These are phyloP conservation scores for Hafferia zeledoni DNA, from an alignment of 2,797 vertebrate species.

Conservation along the genomic window DNA sequence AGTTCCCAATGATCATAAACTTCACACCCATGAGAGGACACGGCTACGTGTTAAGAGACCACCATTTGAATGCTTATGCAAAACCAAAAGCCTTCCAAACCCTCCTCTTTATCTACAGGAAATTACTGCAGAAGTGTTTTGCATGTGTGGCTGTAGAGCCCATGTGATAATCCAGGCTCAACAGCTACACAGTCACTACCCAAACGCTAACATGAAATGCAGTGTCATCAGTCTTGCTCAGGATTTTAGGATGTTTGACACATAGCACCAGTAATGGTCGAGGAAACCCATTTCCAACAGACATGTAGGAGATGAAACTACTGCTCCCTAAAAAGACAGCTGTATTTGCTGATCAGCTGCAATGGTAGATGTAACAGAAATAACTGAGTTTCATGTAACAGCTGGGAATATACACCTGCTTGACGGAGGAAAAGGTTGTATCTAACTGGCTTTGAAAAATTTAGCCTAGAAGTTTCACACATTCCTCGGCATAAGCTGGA, in stretches of 20 bases:
- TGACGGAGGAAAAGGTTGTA: background rate
- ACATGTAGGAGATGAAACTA: background rate
- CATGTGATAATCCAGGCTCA: background rate
- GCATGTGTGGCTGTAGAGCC: background rate
- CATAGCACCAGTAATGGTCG: background rate
- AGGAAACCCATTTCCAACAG: background rate
- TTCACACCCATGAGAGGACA: background rate
- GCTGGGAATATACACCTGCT: background rate
- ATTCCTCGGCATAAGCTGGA: background rate
- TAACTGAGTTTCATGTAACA: background rate
- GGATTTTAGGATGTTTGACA: background rate
- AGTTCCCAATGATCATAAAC: background rate
- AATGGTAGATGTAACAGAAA: background rate
- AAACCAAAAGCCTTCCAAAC: background rate
- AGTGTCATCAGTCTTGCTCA: background rate
- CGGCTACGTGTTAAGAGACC: background rate
- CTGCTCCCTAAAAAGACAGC: background rate
- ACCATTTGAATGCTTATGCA: background rate
- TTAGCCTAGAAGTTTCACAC: background rate
- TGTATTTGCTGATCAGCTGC: background rate
- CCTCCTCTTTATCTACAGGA: background rate
- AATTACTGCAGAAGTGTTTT: background rate
- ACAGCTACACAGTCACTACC: background rate
- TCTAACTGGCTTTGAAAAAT: background rate
- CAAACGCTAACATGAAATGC: background rate